Evolutionary conservation across 2,113 vertebrate species (phyloP).

Genomic region (Condylura cristata): DNA sequence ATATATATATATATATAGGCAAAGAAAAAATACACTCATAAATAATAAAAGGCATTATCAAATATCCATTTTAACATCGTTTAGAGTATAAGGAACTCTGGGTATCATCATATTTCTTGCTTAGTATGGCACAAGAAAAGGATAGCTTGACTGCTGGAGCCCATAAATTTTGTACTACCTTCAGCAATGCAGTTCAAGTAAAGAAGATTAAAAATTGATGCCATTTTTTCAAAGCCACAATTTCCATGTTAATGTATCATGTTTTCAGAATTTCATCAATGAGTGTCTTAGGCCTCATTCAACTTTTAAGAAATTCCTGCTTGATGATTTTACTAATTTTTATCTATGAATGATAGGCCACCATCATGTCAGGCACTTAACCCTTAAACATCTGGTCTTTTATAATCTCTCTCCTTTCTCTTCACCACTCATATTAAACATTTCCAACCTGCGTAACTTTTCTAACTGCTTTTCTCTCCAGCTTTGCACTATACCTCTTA

Average conservation of each 20-base stretch:
- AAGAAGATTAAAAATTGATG: constrained; percentile 33
- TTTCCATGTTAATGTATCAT: background rate
- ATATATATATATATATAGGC: constrained; percentile 43
- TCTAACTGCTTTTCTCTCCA: background rate
- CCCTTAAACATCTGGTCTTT: background rate
- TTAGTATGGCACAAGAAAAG: background rate
- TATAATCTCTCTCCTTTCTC: background rate
- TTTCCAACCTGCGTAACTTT: background rate
- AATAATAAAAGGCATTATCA: constrained; percentile 14
- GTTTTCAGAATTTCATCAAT: background rate
- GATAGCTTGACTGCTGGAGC: background rate
- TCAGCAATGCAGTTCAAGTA: background rate
- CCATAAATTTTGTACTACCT: constrained; percentile 14
- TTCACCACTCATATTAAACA: background rate
- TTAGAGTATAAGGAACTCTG: background rate
- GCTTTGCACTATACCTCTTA: fast-evolving
- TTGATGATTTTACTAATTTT: background rate
- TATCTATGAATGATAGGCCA: background rate
- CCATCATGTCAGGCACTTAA: background rate
- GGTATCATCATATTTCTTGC: background rate
- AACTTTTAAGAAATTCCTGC: background rate
- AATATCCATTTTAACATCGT: constrained; percentile 35
- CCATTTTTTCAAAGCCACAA: background rate
- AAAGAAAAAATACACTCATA: constrained; percentile 5
- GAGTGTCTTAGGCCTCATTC: background rate